Base-by-base conservation (phyloP, 2,113 vertebrate genomes). In the Grammomys surdaster region DNA sequence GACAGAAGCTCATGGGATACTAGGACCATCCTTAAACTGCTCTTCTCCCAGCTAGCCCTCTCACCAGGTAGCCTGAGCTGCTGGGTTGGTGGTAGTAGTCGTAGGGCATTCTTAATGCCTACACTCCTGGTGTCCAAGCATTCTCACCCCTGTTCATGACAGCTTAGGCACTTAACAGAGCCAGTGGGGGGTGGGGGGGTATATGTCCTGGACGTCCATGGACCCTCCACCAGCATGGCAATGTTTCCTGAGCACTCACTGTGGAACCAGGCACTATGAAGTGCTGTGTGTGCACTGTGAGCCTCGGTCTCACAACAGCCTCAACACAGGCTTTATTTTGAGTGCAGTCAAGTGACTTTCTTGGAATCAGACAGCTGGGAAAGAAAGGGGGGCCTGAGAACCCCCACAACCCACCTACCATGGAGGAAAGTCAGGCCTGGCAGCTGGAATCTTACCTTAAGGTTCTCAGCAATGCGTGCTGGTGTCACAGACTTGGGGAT, bases 401-500 rank as follows among this genome's bases (percentile, higher is more conserved):
- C 20, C 22, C 22, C 3, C 19, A 9, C 14, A 5, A 4, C 19
- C 6, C 13, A 1, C 36, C 7, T 12, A 33, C 60, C 17, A 5
- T 19, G 0, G 24, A 33, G 54, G 56, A 51, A 13, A 5, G 8
- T 24, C 12, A 13, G 72, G 51, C 3, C 14, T 0, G 33, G 28
- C 54, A 36, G 2, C 14, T 4, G 8, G 31, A 36, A 8, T 1
- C 1, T 80, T 96, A 99, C 99, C 98, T 99, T 95, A 89, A 99
- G 99, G 97, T 99, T 99, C 98, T 99, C 99, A 96, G 98, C 98
- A 87, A 99, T 99, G 88, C 99, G 99, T n/a, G 98, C 95, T 0
- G 99, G 99, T 0, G 99, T 99, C 97, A 99, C 95, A 0, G 99
- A 99, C 97, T 99, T 99, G 36, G 99, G 99, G 96, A 99, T 99